Base-by-base conservation (phyloP, 2,797 vertebrate genomes). In the Linurgus olivaceus region DNA sequence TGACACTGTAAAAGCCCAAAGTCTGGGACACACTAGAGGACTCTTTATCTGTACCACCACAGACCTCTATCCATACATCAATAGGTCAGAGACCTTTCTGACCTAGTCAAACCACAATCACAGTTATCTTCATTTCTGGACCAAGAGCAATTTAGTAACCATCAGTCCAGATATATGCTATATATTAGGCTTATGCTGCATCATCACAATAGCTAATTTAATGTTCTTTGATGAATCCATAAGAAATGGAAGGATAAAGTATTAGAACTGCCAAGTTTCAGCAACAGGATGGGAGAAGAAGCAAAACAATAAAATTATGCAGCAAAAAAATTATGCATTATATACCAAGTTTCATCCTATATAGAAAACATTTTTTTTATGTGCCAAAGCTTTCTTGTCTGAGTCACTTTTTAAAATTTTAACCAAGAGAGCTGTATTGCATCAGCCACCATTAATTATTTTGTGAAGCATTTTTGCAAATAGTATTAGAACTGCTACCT, bases 51-150 rank as follows among this genome's bases (percentile, higher is more conserved):
- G 40, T 25, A 42, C 35, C n/a, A 47, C 40, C 17, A 40, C 18
- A 1, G 0, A 31, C 9, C 10, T 62, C 31, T 54, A 38, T n/a
- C 52, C 6, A 0, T 9, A 31, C 5, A 35, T 5, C 19, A 61
- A 15, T 11, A 71, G 11, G 23, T 63, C 3, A 58, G 9, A 79
- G 28, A 54, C 8, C 11, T 26, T 48, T 67, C 58, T 42, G 45
- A 66, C 37, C 0, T 1, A 55, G 12, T 40, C 15, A 48, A 70
- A 67, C 48, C 28, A 57, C 48, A 89, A 13, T 2, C 21, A 7
- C 40, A 59, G 13, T 37, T 16, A 13, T 24, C 29, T 52, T 51
- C 23, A 14, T 7, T 52, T 85, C 52, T 28, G 4, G 20, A 51
- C 24, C 1, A 0, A 26, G 0, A 14, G 25, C 17, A 63, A 38